Percentiles rank a stretch among this genome's conserved stretches.
Evolutionary conservation across 2,888 invertebrate genomes (phyloP).

Genomic region (Pollenia amentaria): DNA sequence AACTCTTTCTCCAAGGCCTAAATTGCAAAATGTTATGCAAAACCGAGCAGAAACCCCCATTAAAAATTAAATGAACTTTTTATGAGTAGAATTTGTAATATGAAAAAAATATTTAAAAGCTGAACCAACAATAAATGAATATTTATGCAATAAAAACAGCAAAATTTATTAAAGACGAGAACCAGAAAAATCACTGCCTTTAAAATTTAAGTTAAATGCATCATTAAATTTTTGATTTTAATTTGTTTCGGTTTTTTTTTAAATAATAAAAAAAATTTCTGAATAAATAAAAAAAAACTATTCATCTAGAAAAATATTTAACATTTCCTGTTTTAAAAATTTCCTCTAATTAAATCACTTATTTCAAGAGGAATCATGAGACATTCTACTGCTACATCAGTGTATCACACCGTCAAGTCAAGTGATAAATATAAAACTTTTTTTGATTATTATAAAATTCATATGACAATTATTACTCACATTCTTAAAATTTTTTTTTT

Average conservation of each 20-base stretch:
- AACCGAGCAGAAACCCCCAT: neutral
- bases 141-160: slow-evolving; percentile 3
- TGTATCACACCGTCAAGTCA: slow-evolving; percentile 36
- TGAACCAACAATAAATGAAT: neutral
- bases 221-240: slow-evolving; percentile 23
- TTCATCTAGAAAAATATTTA: slow-evolving; percentile 52
- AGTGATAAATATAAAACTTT: slow-evolving; percentile 28
- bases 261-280: slow-evolving; percentile 30
- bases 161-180: slow-evolving; percentile 1
- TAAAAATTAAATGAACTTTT: slow-evolving; percentile 51
- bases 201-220: slow-evolving; percentile 37
- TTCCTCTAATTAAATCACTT: slow-evolving; percentile 13
- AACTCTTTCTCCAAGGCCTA: slow-evolving; percentile 18
- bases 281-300: slow-evolving; percentile 51
- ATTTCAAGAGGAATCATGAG: slow-evolving; percentile 26
- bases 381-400: slow-evolving; percentile 4
- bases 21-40: slow-evolving; percentile 22
- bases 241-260: neutral
- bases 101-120: neutral
- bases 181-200: slow-evolving; percentile 20
- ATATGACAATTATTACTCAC: slow-evolving; percentile 40
- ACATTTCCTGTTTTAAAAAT: slow-evolving; percentile 60
- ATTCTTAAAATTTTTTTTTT: neutral
- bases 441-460: too few relatives aligned
- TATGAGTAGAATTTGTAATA: slow-evolving; percentile 19